Evolutionary conservation across 2,797 vertebrate species (phyloP).

Genomic region (Aeoliscus strigatus): DNA sequence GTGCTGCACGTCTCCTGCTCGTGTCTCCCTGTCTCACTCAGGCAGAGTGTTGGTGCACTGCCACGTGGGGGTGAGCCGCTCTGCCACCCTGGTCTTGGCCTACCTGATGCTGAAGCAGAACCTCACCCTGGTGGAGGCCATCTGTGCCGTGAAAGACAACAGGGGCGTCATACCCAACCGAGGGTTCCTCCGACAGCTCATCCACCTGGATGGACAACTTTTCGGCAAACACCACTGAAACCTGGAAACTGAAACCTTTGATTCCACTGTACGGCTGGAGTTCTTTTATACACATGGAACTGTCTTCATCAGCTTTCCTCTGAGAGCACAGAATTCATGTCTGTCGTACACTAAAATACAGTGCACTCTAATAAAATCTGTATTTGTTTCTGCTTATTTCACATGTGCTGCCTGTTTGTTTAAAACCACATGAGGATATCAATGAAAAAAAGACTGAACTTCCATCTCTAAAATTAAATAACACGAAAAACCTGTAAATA

Average conservation of each 20-base stretch:
- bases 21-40: conserved; percentile 44
- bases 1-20: background rate
- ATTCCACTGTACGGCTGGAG: background rate
- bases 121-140: conserved; percentile 87
- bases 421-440: no score
- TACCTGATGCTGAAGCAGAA: conserved; percentile 92
- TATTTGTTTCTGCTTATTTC: no score
- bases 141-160: conserved; percentile 89
- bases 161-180: conserved; percentile 87
- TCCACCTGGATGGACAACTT: conserved; percentile 80
- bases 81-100: conserved; percentile 88
- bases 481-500: no score
- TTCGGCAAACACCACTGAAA: conserved; percentile 60
- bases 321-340: no score
- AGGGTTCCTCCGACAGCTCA: conserved; percentile 88
- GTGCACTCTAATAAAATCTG: no score
- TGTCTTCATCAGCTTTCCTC: no score
- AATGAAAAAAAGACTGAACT: no score
- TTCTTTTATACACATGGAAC: no score
- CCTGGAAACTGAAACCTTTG: background rate
- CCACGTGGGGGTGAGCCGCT: conserved; percentile 89
- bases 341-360: no score
- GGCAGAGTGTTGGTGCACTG: conserved; percentile 91
- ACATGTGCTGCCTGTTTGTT: no score
- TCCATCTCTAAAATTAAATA: no score